Conservation (phyloP, 2,797 vertebrate species). For the Sebastes vulpes region DNA sequence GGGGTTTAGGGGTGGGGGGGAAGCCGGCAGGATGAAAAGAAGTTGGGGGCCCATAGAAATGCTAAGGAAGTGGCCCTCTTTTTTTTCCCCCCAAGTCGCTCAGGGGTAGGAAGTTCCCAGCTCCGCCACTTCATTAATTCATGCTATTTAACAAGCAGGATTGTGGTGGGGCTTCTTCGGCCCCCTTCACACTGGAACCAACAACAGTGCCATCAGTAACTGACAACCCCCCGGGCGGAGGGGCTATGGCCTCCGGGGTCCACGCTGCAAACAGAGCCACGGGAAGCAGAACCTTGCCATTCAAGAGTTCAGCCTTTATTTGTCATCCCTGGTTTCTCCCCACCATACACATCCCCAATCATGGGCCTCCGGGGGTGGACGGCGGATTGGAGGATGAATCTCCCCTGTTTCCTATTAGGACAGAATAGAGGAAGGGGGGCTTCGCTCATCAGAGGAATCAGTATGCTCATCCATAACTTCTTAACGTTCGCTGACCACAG, state of each 20-base stretch:
- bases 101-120: conserved; percentile 86
- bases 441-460: conserved; percentile 72
- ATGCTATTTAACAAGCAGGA: conserved; percentile 86
- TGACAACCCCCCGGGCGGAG: conserved; percentile 83
- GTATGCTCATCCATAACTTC: conserved; percentile 78
- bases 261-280: conserved; percentile 82
- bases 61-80: conserved; percentile 85
- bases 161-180: conserved; percentile 82
- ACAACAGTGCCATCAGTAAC: conserved; percentile 85
- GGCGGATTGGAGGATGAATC: conserved; percentile 68
- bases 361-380: conserved; percentile 68
- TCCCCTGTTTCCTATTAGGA: conserved; percentile 78
- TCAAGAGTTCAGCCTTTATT: conserved; percentile 84
- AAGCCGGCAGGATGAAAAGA: conserved; percentile 83
- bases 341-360: conserved; percentile 79
- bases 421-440: conserved; percentile 16
- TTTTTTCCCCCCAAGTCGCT: conserved; percentile 68
- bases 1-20: conserved; percentile 14
- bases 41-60: conserved; percentile 84
- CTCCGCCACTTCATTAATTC: conserved; percentile 90
- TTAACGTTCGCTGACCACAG: conserved; percentile 61
- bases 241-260: conserved; percentile 80
- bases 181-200: conserved; percentile 79
- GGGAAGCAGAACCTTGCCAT: conserved; percentile 79
- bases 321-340: conserved; percentile 79